A percentile compares a stretch with the other conserved stretches of the same genome.
Evolutionary conservation across 2,113 vertebrate genomes (phyloP).

Genomic region (Leptocoma aspasia): DNA sequence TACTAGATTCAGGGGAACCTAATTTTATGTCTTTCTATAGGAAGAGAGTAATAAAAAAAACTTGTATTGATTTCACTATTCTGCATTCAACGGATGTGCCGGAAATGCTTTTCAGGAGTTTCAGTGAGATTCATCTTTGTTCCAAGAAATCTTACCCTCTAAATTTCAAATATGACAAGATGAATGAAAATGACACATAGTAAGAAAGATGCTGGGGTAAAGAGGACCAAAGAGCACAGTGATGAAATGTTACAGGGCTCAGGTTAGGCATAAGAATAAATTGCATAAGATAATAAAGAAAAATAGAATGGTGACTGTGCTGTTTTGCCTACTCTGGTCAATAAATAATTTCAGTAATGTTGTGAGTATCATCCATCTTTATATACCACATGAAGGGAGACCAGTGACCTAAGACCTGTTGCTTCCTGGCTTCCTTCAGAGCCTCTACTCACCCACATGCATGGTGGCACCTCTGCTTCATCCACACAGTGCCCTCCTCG

Average conservation of each 20-base stretch:
- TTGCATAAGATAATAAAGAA: neutral
- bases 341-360: slow-evolving; percentile 23
- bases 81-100: neutral
- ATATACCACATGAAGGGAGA: neutral
- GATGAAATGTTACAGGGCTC: slow-evolving; percentile 7
- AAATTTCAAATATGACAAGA: slow-evolving; percentile 33
- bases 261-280: neutral
- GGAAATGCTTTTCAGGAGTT: neutral
- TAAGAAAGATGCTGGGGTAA: neutral
- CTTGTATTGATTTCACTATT: neutral
- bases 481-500: rapidly evolving
- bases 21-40: neutral
- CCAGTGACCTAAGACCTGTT: neutral
- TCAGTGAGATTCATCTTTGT: neutral
- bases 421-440: neutral
- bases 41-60: neutral
- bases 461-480: neutral
- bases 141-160: neutral
- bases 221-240: neutral
- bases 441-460: rapidly evolving
- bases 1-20: neutral
- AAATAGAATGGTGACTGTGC: neutral
- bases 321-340: neutral
- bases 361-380: neutral
- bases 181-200: neutral